phyloP scores from a whole-genome alignment of 2,797 vertebrate genomes.

The Eurystomus glaucurus region DNA sequence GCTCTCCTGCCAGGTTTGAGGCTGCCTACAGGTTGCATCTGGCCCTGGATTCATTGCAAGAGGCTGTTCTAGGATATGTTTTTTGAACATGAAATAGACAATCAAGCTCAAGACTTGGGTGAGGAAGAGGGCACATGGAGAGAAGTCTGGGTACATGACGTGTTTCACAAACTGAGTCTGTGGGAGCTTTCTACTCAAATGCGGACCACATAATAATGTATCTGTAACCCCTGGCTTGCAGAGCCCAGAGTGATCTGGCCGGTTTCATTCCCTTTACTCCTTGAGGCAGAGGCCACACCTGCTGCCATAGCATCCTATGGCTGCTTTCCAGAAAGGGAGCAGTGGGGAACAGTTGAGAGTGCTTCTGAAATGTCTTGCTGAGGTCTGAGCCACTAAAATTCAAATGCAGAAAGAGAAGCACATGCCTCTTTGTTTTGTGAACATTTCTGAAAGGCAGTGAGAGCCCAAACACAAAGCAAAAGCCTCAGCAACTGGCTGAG shows the following conservation, averaged over 20 bases:
- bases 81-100: background rate
- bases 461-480: background rate
- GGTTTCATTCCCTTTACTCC: background rate
- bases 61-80: background rate
- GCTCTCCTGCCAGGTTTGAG: background rate
- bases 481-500: background rate
- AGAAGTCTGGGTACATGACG: background rate
- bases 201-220: background rate
- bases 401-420: background rate
- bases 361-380: background rate
- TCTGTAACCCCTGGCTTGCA: background rate
- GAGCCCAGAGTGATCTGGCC: background rate
- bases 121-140: background rate
- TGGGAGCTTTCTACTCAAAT: background rate
- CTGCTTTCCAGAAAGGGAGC: background rate
- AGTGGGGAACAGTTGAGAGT: background rate
- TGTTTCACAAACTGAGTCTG: background rate
- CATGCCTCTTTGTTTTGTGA: background rate
- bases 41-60: accelerated
- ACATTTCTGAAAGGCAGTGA: background rate
- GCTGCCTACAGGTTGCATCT: background rate
- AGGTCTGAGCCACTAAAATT: background rate
- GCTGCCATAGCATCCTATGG: background rate
- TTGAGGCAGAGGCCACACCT: accelerated
- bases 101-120: background rate